Percentiles rank a stretch among this genome's conserved stretches.
Evolutionary conservation across 1,140 invertebrate species (phyloP).

Genomic region (Monochamus saltuarius): DNA sequence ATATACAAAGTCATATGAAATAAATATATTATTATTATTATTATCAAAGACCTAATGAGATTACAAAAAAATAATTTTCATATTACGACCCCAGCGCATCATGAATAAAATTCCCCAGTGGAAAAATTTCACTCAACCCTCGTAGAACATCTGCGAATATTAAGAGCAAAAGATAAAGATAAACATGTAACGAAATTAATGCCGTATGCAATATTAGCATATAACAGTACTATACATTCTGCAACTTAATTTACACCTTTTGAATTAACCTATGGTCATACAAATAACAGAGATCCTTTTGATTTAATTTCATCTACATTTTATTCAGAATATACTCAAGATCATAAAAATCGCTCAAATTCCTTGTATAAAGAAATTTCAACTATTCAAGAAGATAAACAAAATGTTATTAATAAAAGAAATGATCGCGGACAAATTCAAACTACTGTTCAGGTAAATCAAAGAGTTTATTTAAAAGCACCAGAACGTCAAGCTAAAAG

Average conservation of each 20-base stretch:
- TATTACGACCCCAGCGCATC: slow-evolving; percentile 46
- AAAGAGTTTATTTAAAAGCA: slow-evolving; percentile 9
- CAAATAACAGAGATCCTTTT: slow-evolving; percentile 24
- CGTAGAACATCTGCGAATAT: slow-evolving; percentile 42
- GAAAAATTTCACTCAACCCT: slow-evolving; percentile 37
- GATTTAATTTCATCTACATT: slow-evolving; percentile 20
- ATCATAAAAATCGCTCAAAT: slow-evolving; percentile 16
- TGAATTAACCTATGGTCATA: slow-evolving; percentile 35
- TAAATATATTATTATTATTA: too few species aligned
- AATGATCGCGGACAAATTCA: slow-evolving; percentile 8
- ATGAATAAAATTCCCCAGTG: slow-evolving; percentile 44
- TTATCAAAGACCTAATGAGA: slow-evolving; percentile 35
- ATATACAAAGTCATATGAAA: too few species aligned
- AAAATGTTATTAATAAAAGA: background rate
- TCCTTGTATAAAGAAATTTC: slow-evolving; percentile 6
- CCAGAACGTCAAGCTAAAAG: slow-evolving; percentile 13
- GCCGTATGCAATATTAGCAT: slow-evolving; percentile 35
- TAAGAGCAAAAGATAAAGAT: slow-evolving; percentile 35
- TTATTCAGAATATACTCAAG: slow-evolving; percentile 25
- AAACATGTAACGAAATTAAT: slow-evolving; percentile 21
- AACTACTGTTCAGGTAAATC: slow-evolving; percentile 9
- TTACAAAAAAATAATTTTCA: slow-evolving; percentile 45
- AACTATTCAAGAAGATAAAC: slow-evolving; percentile 11
- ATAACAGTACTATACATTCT: slow-evolving; percentile 35
- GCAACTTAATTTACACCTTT: slow-evolving; percentile 26